Conservation (phyloP, 1,140 invertebrate species). For the Chionoecetes opilio region DNA sequence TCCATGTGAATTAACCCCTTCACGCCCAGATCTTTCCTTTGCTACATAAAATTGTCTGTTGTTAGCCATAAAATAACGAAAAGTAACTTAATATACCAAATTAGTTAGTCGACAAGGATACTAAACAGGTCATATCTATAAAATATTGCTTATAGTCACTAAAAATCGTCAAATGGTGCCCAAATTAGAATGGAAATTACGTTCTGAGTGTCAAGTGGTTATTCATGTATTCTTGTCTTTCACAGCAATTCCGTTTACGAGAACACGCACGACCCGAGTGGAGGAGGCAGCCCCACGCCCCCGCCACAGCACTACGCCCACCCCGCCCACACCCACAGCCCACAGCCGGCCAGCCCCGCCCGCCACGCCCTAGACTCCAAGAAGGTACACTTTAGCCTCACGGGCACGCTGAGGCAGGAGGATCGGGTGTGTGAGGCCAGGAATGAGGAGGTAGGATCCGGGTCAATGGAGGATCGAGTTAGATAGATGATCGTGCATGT, state of each 20-base stretch:
- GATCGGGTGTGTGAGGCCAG: constrained; percentile 74
- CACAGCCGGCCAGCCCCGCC: constrained; percentile 61
- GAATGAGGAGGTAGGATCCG: constrained; percentile 74
- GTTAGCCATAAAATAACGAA: no score
- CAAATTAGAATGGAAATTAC: no score
- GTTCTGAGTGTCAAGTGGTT: no score
- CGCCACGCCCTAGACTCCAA: constrained; percentile 70
- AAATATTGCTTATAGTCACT: no score
- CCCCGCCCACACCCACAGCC: constrained; percentile 64
- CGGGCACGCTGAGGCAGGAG: constrained; percentile 58
- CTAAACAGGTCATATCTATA: no score
- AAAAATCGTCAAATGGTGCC: no score
- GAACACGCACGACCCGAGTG: constrained; percentile 63
- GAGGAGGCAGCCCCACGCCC: constrained; percentile 20
- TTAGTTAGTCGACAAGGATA: no score
- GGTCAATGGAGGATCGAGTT: neutral
- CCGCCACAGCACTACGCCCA: constrained; percentile 55
- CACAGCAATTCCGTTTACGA: constrained; percentile 78
- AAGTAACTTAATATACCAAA: no score
- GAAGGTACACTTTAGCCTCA: constrained; percentile 80
- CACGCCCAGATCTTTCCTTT: neutral
- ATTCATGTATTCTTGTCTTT: no score
- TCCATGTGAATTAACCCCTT: no score
- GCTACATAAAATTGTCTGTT: neutral
- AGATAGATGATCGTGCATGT: neutral